Conservation (phyloP, 2,888 invertebrate species). For the Hanleya hanleyi region DNA sequence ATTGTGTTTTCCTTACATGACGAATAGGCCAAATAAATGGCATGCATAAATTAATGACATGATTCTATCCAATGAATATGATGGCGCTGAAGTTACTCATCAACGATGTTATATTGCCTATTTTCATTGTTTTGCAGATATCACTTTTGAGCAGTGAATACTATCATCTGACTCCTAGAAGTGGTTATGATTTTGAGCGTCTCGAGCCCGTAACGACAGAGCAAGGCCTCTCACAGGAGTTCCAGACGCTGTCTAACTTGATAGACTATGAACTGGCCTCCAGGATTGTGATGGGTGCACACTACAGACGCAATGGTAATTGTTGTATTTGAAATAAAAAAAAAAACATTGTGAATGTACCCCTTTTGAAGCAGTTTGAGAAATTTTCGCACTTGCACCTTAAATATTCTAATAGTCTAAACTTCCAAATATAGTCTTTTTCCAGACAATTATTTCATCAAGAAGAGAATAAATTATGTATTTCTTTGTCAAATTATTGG, state of each 20-base stretch:
- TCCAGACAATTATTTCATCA: too few species aligned
- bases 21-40: too few species aligned
- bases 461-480: too few species aligned
- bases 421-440: too few species aligned
- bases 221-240: conserved; percentile 62
- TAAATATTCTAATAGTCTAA: too few species aligned
- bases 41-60: too few species aligned
- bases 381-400: too few species aligned
- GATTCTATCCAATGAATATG: background rate
- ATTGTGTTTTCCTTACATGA: too few species aligned
- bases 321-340: too few species aligned
- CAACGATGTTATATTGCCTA: background rate
- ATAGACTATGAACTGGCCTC: conserved; percentile 73
- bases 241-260: conserved; percentile 68
- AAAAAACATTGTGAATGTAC: too few species aligned
- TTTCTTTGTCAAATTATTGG: too few species aligned
- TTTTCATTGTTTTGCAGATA: conserved; percentile 65
- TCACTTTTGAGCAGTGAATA: conserved; percentile 74
- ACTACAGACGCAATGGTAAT: conserved; percentile 63
- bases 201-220: conserved; percentile 70
- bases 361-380: too few species aligned
- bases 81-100: background rate
- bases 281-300: conserved; percentile 72
- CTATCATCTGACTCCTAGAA: conserved; percentile 74
- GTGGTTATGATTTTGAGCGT: conserved; percentile 73